phyloP scores from a whole-genome alignment of 2,888 invertebrate species.

The Hydraecia micacea region DNA sequence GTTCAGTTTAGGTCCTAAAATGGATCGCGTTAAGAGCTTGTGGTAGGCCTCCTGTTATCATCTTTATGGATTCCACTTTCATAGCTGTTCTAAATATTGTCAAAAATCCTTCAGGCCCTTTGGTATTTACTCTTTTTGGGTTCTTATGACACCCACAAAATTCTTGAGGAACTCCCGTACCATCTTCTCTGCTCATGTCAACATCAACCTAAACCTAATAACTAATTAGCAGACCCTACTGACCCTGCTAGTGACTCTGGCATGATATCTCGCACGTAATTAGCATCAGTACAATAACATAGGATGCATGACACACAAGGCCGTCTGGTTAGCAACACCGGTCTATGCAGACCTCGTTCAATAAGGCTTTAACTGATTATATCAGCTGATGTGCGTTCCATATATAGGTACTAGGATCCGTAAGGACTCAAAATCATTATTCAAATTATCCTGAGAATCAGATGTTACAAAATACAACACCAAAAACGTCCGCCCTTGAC shows the following conservation, averaged over 20 bases:
- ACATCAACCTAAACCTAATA: not conserved
- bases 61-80: not conserved
- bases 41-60: no score
- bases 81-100: not conserved
- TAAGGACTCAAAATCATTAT: not conserved
- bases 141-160: not conserved
- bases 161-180: not conserved
- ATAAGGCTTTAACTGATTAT: slow-evolving; percentile 16
- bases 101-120: not conserved
- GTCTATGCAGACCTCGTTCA: slow-evolving; percentile 22
- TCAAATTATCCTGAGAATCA: not conserved
- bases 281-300: slow-evolving; percentile 55
- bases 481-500: not conserved
- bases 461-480: not conserved
- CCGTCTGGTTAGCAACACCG: slow-evolving; percentile 39
- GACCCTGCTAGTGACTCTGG: slow-evolving; percentile 12
- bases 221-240: slow-evolving; percentile 13
- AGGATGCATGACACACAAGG: slow-evolving; percentile 46
- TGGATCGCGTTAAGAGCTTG: no score
- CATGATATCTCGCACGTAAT: slow-evolving; percentile 43
- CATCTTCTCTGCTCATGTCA: not conserved
- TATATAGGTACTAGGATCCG: not conserved
- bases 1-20: no score
- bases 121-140: not conserved
- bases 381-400: slow-evolving; percentile 1